These are phyloP conservation scores for Habrosyne pyritoides DNA, from an alignment of 2,888 invertebrate species.

Conservation along the genomic window DNA sequence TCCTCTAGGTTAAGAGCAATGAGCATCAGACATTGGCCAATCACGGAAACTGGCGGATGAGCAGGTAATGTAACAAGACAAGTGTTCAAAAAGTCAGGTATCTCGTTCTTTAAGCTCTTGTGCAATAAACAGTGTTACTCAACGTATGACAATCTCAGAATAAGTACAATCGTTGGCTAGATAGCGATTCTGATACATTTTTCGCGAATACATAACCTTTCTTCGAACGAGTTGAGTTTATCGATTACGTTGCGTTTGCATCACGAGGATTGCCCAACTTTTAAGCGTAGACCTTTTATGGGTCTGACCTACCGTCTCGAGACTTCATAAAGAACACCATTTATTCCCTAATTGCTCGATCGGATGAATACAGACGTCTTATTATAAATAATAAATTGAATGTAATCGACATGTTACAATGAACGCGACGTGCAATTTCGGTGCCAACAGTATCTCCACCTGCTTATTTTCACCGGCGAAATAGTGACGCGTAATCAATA, in stretches of 20 bases:
- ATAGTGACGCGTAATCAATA: conserved; percentile 32
- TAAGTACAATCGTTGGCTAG: neutral
- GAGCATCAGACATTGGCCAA: neutral
- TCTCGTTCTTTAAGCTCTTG: neutral
- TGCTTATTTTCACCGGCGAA: conserved; percentile 25
- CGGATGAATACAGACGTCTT: conserved; percentile 28
- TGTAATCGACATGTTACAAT: conserved; percentile 24
- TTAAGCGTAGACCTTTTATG: conserved; percentile 39
- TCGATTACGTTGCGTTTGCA: conserved; percentile 42
- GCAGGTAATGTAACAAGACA: conserved; percentile 5
- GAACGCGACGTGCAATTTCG: conserved; percentile 19
- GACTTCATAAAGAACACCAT: conserved; percentile 22
- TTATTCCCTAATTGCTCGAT: conserved; percentile 25
- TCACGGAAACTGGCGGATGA: conserved; percentile 5
- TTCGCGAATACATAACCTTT: conserved; percentile 26
- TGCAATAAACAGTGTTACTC: neutral
- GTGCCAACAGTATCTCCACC: conserved; percentile 19
- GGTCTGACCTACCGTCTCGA: conserved; percentile 35
- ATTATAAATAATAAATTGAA: conserved; percentile 36
- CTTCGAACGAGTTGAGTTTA: conserved; percentile 33
- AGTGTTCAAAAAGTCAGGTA: conserved; percentile 6
- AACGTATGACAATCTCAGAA: neutral
- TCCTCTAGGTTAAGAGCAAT: neutral
- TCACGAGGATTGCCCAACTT: conserved; percentile 42
- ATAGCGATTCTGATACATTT: conserved; percentile 2